Evolutionary conservation across 37 sponge, comb jelly and placozoan species (phyloP), one percentile per base, ranked within the genome.

Genomic region (Lycopodina hypogea): DNA sequence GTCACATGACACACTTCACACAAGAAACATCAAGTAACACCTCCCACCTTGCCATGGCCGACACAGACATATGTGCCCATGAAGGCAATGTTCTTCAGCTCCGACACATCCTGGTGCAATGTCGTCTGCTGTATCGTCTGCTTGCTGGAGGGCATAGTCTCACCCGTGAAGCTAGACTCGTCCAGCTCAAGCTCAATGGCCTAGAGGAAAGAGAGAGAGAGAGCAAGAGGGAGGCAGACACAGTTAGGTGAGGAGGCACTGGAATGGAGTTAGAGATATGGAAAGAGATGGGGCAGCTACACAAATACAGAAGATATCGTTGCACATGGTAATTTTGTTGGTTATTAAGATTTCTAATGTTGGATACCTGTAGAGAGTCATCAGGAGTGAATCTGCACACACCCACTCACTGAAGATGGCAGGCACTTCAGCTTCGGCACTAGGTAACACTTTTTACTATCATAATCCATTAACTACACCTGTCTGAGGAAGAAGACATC

Each of bases 111-210:
- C 35, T 72, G 61, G 55, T 42, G 33, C 28, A 58, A 80, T 36
- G 78, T 61, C 0, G 76, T 26, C 42, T 68, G 75, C 11, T 53
- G 71, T 32, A 81, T 71, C 12, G 90, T 71, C 66, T 55, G 50
- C 83, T 98, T 98, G 23, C 23, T 66, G 45, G 85, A 72, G 33
- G 94, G 92, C 28, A 68, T 77, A 17, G 92, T 93, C 83, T 98
- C 99, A 0, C 99, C 99, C 1, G 99, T 98, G 85, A 98, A 98
- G 52, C 94, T 93, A 48, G 96, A 96, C 90, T 98, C 99, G 80
- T 98, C 96, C 37, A 98, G 61, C 38, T 93, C 89, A 33, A 98
- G 84, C n/a, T 90, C 92, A 21, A 86, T 81, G 33, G 83, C 84
- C 92, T 96, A 58, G 14, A 51, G 52, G 29, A 29, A 58, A 4